Conservation (phyloP, 2,888 invertebrate species). For the Dysmachus trigonus region DNA sequence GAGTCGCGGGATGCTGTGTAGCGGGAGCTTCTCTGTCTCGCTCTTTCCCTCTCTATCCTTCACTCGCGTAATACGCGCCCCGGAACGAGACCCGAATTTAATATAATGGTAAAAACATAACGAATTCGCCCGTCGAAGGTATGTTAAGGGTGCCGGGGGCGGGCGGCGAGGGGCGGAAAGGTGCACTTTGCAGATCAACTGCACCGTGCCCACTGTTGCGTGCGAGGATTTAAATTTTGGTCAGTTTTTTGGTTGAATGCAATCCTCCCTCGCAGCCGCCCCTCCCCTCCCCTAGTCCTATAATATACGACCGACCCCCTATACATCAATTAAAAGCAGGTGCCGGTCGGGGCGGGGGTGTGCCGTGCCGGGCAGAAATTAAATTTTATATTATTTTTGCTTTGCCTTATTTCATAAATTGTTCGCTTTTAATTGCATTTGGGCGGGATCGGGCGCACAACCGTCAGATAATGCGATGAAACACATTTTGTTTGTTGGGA, state of each 20-base stretch:
- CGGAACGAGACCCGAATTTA: constrained; percentile 5
- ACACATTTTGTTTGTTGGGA: background rate
- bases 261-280: constrained; percentile 20
- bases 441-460: background rate
- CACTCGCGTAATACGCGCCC: background rate
- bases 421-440: constrained; percentile 19
- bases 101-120: constrained; percentile 41
- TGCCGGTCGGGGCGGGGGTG: background rate
- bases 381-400: constrained; percentile 35
- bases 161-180: background rate
- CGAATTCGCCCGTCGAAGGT: background rate
- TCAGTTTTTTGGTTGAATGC: constrained; percentile 43
- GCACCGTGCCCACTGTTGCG: constrained; percentile 35
- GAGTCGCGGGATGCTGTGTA: background rate
- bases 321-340: constrained; percentile 35
- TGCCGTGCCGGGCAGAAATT: background rate
- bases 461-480: constrained; percentile 24
- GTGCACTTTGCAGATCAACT: constrained; percentile 41
- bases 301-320: constrained; percentile 11
- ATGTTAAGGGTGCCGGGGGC: background rate
- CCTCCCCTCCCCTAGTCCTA: constrained; percentile 6
- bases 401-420: constrained; percentile 31
- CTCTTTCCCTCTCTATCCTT: no score
- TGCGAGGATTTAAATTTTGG: constrained; percentile 44
- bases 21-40: background rate